Evolutionary conservation across 1,140 invertebrate species (phyloP).

Genomic region (Ladona fulva): DNA sequence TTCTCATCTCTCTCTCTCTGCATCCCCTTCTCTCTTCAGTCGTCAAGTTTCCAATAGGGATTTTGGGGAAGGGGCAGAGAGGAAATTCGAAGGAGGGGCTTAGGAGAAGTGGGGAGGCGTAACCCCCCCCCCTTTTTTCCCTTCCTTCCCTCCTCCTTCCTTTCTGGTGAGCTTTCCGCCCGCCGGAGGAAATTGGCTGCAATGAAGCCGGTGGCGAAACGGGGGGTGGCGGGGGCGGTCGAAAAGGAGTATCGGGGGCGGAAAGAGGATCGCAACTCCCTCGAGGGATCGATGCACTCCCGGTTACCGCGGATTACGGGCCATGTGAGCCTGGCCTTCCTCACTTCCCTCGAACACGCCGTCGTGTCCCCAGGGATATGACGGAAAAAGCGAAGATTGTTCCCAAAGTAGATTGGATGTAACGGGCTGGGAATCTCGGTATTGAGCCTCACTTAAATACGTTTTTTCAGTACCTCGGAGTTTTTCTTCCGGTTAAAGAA

Average conservation of each 20-base stretch:
- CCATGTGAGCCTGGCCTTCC: neutral
- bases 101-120: neutral
- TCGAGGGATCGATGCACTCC: neutral
- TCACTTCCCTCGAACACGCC: neutral
- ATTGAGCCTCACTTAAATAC: too few relatives aligned
- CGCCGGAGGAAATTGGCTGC: slow-evolving; percentile 5
- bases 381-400: neutral
- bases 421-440: neutral
- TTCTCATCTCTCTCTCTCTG: neutral
- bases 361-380: neutral
- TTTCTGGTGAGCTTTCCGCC: neutral
- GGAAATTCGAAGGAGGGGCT: neutral
- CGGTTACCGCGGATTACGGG: slow-evolving; percentile 1
- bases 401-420: neutral
- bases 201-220: neutral
- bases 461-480: too few relatives aligned
- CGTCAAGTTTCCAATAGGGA: neutral
- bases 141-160: neutral
- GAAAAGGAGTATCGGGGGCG: neutral
- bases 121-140: neutral
- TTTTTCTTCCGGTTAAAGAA: too few relatives aligned
- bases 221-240: neutral
- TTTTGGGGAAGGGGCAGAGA: neutral
- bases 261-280: neutral
- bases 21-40: neutral